These are phyloP conservation scores for Macropus fuliginosus DNA, from an alignment of 2,797 vertebrate species.

Conservation along the genomic window DNA sequence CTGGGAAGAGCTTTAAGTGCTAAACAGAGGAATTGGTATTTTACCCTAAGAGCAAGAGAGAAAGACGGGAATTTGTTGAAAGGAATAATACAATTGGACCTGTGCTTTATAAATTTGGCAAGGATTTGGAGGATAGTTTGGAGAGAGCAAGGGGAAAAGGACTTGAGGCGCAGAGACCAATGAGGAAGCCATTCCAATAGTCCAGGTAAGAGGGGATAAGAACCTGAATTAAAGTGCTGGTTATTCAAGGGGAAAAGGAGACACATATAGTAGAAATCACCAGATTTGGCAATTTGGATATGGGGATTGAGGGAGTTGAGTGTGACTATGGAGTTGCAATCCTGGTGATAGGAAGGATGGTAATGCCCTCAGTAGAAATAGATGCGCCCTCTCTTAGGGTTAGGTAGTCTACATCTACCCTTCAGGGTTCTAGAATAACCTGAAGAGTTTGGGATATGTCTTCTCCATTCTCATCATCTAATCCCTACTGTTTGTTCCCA, in stretches of 20 bases:
- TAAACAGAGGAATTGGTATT: neutral
- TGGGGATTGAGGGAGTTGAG: neutral
- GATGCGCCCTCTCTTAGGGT: neutral
- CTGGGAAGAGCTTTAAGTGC: neutral
- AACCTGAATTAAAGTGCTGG: neutral
- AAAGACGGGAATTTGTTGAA: neutral
- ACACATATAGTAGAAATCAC: neutral
- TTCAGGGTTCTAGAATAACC: neutral
- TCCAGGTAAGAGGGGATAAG: neutral
- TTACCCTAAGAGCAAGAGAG: neutral
- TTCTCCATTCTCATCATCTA: neutral
- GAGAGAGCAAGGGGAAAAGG: neutral
- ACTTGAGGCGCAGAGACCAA: neutral
- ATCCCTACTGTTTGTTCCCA: neutral
- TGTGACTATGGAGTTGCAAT: neutral
- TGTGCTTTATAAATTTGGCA: neutral
- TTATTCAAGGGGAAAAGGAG: neutral
- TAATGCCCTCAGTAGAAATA: neutral
- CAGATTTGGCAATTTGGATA: neutral
- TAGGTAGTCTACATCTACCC: neutral
- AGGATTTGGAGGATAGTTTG: neutral
- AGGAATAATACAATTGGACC: neutral
- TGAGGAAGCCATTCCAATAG: neutral
- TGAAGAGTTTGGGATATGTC: neutral
- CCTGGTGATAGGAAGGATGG: neutral